Conservation (phyloP, 1,140 invertebrate genomes). For the Chironomus striatipennis region DNA sequence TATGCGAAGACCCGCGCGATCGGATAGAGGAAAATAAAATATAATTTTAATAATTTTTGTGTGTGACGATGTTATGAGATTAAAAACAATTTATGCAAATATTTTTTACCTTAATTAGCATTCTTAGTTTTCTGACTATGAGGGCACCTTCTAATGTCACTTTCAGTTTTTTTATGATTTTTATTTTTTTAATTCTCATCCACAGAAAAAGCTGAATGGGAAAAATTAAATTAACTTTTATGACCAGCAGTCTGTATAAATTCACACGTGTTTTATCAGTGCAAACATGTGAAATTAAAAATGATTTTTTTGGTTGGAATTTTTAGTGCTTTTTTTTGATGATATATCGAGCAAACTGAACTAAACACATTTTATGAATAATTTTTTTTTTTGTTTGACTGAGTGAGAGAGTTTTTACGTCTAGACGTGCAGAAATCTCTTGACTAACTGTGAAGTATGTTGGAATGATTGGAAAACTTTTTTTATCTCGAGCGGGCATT, state of each 20-base stretch:
- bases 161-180: no score
- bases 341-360: not conserved
- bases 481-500: no score
- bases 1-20: no score
- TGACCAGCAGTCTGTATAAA: not conserved
- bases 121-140: not conserved
- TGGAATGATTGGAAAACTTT: not conserved
- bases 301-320: no score
- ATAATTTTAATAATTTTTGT: no score
- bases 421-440: not conserved
- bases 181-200: no score
- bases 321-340: not conserved
- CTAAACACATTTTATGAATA: no score
- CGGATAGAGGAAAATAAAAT: no score
- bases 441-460: not conserved
- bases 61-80: not conserved
- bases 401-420: not conserved
- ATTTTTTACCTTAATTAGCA: constrained; percentile 14
- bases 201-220: no score
- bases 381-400: no score
- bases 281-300: not conserved
- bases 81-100: constrained; percentile 11
- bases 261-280: constrained; percentile 12
- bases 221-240: not conserved
- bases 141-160: no score